These are phyloP conservation scores for Balaenoptera acutorostrata DNA, from an alignment of 2,113 vertebrate genomes.

Conservation along the genomic window DNA sequence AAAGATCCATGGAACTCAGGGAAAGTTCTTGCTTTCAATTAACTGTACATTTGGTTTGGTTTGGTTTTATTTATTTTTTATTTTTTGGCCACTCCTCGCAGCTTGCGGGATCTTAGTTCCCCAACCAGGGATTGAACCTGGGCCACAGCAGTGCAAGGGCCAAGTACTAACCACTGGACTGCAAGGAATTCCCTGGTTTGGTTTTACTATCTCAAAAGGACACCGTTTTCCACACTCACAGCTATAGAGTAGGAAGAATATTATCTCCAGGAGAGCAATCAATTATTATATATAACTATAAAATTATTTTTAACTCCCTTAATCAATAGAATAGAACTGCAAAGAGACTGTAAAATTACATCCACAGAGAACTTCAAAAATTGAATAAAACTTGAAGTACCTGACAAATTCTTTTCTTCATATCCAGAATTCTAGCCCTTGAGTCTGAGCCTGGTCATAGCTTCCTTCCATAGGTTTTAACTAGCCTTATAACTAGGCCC, in stretches of 20 bases:
- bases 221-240: not conserved
- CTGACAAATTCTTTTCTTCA: not conserved
- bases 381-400: not conserved
- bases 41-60: not conserved
- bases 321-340: not conserved
- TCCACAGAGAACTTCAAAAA: not conserved
- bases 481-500: not conserved
- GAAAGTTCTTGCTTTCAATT: not conserved
- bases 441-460: not conserved
- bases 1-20: not conserved
- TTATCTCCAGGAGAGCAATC: not conserved
- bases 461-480: not conserved
- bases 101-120: not conserved
- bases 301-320: not conserved
- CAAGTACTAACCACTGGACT: no score
- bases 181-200: not conserved
- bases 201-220: not conserved
- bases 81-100: not conserved
- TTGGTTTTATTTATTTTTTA: not conserved
- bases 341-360: not conserved
- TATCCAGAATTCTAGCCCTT: not conserved
- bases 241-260: not conserved
- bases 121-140: no score
- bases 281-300: not conserved
- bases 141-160: no score